A percentile compares a stretch with the other conserved stretches of the same genome.
Evolutionary conservation across 2,888 invertebrate species (phyloP).

Genomic region (Parnassius apollo): DNA sequence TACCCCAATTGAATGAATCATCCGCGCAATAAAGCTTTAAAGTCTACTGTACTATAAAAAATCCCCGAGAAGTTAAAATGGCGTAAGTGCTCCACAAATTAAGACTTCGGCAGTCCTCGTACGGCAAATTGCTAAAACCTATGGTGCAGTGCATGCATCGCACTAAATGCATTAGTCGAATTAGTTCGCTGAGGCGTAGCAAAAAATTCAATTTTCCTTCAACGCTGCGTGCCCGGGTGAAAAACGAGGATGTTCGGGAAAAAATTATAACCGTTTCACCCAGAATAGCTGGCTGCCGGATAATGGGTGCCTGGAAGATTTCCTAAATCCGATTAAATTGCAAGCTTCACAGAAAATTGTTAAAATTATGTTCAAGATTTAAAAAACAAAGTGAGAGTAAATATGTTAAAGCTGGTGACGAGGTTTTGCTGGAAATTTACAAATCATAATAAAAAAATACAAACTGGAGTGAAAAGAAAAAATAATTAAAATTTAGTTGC

Average conservation of each 20-base stretch:
- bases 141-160: constrained; percentile 54
- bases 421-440: too few relatives aligned
- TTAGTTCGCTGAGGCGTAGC: constrained; percentile 72
- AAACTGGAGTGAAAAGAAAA: too few relatives aligned
- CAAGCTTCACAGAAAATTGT: constrained; percentile 54
- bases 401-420: too few relatives aligned
- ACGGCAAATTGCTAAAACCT: constrained; percentile 13
- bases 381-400: not conserved
- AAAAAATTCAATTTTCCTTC: constrained; percentile 78
- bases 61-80: not conserved
- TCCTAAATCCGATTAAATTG: constrained; percentile 69
- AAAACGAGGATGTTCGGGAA: constrained; percentile 56
- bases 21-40: too few relatives aligned
- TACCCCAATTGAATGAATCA: too few relatives aligned
- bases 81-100: constrained; percentile 26
- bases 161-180: constrained; percentile 75
- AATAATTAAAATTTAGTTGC: too few relatives aligned
- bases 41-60: not conserved
- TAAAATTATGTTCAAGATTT: constrained; percentile 34
- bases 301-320: constrained; percentile 57
- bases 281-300: constrained; percentile 50
- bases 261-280: constrained; percentile 75
- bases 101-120: constrained; percentile 13
- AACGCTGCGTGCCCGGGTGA: constrained; percentile 57
- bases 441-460: too few relatives aligned